Evolutionary conservation across 2,888 invertebrate species (phyloP).

Genomic region (Argyra leucocephala): DNA sequence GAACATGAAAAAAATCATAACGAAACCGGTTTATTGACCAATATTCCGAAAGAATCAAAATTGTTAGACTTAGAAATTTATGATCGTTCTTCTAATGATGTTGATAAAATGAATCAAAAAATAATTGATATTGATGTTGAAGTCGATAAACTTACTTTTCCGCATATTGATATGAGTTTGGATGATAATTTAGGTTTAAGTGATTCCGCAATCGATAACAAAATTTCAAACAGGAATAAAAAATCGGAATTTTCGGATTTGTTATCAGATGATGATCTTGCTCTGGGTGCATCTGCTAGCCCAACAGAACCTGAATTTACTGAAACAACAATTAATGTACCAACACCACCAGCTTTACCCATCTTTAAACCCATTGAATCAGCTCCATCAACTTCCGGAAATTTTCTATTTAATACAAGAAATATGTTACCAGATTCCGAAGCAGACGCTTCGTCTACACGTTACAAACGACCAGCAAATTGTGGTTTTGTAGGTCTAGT

Average conservation of each 20-base stretch:
- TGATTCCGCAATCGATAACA: background rate
- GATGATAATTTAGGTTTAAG: background rate
- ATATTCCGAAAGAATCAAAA: too few species aligned
- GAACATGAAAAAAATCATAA: too few species aligned
- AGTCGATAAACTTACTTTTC: too few species aligned
- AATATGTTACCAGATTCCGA: too few species aligned
- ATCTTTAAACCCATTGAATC: conserved; percentile 20
- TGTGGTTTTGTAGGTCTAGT: conserved; percentile 63
- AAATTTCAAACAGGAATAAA: background rate
- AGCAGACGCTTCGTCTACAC: conserved; percentile 19
- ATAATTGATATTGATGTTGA: too few species aligned
- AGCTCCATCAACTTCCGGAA: conserved; percentile 16
- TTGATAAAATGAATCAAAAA: too few species aligned
- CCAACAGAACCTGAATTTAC: conserved; percentile 36
- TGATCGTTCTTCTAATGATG: too few species aligned
- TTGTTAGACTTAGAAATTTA: too few species aligned
- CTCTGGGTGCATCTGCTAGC: conserved; percentile 43
- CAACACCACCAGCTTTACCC: conserved; percentile 19
- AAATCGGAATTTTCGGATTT: conserved; percentile 24
- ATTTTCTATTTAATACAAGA: conserved; percentile 17
- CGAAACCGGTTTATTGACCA: too few species aligned
- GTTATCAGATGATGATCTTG: conserved; percentile 40
- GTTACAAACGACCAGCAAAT: conserved; percentile 20
- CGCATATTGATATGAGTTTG: background rate
- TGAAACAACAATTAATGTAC: conserved; percentile 19